Conservation (phyloP, 2,113 vertebrate genomes). For the Gymnobelideus leadbeateri region DNA sequence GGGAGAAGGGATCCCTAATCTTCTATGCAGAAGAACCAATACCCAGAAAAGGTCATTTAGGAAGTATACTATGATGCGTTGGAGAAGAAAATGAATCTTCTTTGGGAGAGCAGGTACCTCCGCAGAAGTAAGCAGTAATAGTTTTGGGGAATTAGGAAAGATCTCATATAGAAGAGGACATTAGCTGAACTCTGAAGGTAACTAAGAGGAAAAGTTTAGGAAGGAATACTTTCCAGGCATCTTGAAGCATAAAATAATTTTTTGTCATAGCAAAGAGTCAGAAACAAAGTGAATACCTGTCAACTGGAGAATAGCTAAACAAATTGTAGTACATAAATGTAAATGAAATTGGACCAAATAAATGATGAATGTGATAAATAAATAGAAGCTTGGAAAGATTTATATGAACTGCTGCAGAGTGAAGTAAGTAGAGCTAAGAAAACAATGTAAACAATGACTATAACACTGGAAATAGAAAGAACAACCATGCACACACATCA, state of each 20-base stretch:
- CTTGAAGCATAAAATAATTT: not conserved
- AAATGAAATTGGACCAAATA: not conserved
- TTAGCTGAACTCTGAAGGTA: not conserved
- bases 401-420: not conserved
- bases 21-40: not conserved
- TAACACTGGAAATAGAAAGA: not conserved
- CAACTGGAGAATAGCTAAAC: not conserved
- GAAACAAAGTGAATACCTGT: not conserved
- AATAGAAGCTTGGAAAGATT: not conserved
- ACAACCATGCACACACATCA: not conserved
- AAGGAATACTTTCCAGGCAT: not conserved
- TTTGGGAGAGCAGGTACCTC: not conserved
- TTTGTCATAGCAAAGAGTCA: not conserved
- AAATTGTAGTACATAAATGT: not conserved
- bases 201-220: not conserved
- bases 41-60: not conserved
- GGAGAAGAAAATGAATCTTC: not conserved
- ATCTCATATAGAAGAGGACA: not conserved
- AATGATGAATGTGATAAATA: not conserved
- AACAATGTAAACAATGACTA: not conserved
- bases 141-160: not conserved
- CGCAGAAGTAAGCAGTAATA: not conserved
- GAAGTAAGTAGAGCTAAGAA: not conserved
- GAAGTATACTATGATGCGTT: not conserved
- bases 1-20: not conserved